Conservation (phyloP, 30 jellyfish, hydroid and myxozoan genomes). For the Sanderia malayensis region DNA sequence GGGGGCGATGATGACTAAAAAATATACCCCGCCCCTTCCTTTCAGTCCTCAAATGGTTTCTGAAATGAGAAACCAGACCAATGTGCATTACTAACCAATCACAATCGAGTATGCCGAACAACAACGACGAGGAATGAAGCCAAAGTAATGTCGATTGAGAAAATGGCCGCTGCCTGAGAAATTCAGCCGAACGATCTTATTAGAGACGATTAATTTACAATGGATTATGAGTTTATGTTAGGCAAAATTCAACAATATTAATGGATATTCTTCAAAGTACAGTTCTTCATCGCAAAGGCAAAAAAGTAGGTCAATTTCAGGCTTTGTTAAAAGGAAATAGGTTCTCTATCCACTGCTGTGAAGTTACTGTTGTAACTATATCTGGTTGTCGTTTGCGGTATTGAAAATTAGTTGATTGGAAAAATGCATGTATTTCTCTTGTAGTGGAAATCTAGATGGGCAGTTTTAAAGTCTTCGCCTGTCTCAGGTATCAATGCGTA, state of each 20-base stretch:
- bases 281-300: conserved; percentile 86
- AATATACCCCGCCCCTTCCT: conserved; percentile 36
- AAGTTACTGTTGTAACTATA: not conserved
- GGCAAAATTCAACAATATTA: conserved; percentile 6
- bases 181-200: conserved; percentile 31
- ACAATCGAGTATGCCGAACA: conserved; percentile 16
- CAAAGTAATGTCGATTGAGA: conserved; percentile 23
- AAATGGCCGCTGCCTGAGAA: conserved; percentile 60
- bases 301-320: conserved; percentile 64
- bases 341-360: not conserved
- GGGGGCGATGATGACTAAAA: conserved; percentile 27
- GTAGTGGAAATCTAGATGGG: conserved; percentile 87
- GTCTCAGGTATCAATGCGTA: conserved; percentile 36
- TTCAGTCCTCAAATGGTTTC: not conserved
- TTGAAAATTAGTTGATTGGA: not conserved
- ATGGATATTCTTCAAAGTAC: conserved; percentile 78
- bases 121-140: conserved; percentile 24
- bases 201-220: no score
- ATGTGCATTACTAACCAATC: not conserved
- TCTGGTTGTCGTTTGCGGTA: not conserved
- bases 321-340: not conserved
- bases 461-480: conserved; percentile 55
- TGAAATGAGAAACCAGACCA: not conserved
- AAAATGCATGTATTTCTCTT: not conserved
- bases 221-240: conserved; percentile 39